Percentiles rank a stretch among this genome's conserved stretches.
Conservation (phyloP, 2,113 vertebrate genomes). For the Neodontobutis hainanensis region DNA sequence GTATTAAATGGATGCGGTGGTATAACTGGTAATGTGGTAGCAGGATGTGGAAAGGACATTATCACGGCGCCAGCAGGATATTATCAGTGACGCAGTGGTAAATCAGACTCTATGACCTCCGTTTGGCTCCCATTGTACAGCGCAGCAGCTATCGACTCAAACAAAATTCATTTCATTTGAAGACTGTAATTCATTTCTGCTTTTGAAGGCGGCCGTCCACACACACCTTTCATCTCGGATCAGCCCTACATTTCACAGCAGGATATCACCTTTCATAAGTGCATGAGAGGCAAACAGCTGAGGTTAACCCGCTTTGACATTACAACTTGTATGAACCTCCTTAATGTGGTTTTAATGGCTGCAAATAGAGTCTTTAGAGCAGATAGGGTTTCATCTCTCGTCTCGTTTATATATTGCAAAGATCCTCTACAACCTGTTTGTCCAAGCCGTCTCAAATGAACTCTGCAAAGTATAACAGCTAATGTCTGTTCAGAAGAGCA, state of each 20-base stretch:
- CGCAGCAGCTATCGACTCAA: constrained; percentile 21
- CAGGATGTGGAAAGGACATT: constrained; percentile 56
- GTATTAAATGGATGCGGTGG: constrained; percentile 33
- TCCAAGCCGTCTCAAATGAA: background rate
- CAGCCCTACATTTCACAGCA: background rate
- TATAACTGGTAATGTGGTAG: constrained; percentile 33
- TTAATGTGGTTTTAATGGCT: background rate
- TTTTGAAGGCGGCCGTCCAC: constrained; percentile 1
- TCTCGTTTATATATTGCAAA: background rate
- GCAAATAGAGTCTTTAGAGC: background rate
- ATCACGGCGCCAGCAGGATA: constrained; percentile 52
- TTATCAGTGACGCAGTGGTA: constrained; percentile 41
- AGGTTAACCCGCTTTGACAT: background rate
- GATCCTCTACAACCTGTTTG: background rate
- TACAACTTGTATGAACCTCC: background rate
- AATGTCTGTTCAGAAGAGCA: background rate
- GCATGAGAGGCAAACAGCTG: background rate
- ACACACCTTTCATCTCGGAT: background rate
- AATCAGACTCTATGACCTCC: constrained; percentile 58
- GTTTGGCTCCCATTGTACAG: constrained; percentile 26
- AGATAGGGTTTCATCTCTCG: background rate
- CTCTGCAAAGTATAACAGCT: too few relatives aligned
- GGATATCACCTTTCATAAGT: background rate
- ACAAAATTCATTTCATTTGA: constrained; percentile 14
- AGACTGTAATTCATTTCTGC: constrained; percentile 11